Evolutionary conservation across 2,113 vertebrate genomes (phyloP).

Genomic region (Bucco capensis): DNA sequence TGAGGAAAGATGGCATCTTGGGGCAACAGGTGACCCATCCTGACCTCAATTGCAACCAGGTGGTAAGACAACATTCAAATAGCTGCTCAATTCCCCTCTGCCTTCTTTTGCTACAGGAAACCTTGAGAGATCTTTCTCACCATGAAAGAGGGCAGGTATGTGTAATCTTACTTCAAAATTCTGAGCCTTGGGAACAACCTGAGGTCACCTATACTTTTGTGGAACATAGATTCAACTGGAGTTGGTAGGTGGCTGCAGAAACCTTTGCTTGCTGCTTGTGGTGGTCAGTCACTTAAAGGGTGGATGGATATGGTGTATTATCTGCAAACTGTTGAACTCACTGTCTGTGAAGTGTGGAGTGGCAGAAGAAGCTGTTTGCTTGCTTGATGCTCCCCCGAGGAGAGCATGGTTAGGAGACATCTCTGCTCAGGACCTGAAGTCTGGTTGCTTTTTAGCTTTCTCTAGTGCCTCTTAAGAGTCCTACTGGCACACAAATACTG

Average conservation of each 20-base stretch:
- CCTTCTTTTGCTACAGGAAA: not conserved
- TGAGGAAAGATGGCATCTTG: not conserved
- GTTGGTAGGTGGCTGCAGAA: not conserved
- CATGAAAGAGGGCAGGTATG: rapidly evolving
- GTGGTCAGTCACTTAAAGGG: not conserved
- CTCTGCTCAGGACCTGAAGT: not conserved
- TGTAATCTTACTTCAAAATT: not conserved
- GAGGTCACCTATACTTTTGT: not conserved
- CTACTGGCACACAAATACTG: rapidly evolving
- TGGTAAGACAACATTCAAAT: not conserved
- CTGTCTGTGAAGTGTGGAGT: not conserved
- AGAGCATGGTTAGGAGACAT: not conserved
- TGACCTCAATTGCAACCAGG: not conserved
- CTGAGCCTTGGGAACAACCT: not conserved
- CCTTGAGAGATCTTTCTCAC: not conserved
- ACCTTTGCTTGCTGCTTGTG: not conserved
- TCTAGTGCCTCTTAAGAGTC: not conserved
- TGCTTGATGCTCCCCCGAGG: not conserved
- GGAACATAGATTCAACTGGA: not conserved
- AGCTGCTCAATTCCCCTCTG: rapidly evolving
- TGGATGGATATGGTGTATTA: not conserved
- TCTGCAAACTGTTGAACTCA: not conserved
- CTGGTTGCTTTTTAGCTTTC: not conserved
- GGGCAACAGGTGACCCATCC: not conserved
- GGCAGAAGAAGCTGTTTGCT: not conserved